Conservation (phyloP, 2,888 invertebrate species). For the Epirrita christyi region DNA sequence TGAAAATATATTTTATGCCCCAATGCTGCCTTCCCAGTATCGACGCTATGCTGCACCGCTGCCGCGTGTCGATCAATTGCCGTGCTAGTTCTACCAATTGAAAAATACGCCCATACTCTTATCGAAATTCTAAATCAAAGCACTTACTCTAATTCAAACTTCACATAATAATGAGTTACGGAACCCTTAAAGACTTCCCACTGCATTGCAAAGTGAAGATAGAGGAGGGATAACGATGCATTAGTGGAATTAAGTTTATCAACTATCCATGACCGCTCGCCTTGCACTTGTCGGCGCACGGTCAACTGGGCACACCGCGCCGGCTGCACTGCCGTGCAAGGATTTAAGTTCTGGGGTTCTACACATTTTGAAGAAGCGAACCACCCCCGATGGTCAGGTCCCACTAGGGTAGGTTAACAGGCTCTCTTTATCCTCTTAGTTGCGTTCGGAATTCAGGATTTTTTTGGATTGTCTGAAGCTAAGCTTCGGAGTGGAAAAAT, state of each 20-base stretch:
- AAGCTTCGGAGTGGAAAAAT: too few relatives aligned
- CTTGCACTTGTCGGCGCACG: slow-evolving; percentile 25
- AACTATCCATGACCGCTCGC: slow-evolving; percentile 35
- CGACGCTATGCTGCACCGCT: too few relatives aligned
- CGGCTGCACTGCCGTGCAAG: neutral
- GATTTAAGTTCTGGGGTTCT: neutral
- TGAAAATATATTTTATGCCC: too few relatives aligned
- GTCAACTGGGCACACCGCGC: slow-evolving; percentile 3
- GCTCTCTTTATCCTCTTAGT: too few relatives aligned
- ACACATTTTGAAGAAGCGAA: neutral
- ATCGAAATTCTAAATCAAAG: slow-evolving; percentile 14
- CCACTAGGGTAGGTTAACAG: too few relatives aligned
- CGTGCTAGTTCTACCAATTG: too few relatives aligned
- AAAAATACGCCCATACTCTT: too few relatives aligned
- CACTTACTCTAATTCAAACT: slow-evolving; percentile 14
- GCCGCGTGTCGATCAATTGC: too few relatives aligned
- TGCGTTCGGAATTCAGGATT: too few relatives aligned
- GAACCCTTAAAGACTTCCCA: slow-evolving; percentile 30
- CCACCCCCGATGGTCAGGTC: too few relatives aligned
- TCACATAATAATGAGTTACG: slow-evolving; percentile 34
- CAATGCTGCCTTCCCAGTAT: too few relatives aligned
- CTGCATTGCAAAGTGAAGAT: slow-evolving; percentile 34
- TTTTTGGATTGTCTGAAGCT: too few relatives aligned
- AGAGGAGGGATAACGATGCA: slow-evolving; percentile 34
- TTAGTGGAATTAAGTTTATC: slow-evolving; percentile 35